Evolutionary conservation across 1,140 invertebrate genomes (phyloP).

Genomic region (Armadillidium nasatum): DNA sequence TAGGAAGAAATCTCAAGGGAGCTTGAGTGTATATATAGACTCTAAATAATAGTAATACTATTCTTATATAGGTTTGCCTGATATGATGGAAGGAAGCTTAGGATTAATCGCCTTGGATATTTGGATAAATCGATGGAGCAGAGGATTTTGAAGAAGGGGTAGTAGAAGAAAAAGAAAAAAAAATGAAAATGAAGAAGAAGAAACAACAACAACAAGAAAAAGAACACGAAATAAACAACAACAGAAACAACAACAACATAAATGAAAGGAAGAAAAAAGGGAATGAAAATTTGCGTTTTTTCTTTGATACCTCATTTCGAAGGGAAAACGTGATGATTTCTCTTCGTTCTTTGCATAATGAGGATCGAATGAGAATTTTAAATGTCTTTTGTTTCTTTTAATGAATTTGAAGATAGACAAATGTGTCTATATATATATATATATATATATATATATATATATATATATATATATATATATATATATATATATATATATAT

Average conservation of each 20-base stretch:
- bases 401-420: neutral
- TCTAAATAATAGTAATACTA: neutral
- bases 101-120: neutral
- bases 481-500: neutral
- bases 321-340: neutral
- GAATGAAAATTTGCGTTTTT: too few species aligned
- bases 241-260: too few species aligned
- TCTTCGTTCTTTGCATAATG: neutral
- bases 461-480: neutral
- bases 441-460: constrained; percentile 15
- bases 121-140: constrained; percentile 9
- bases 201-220: too few species aligned
- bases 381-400: neutral
- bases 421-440: neutral
- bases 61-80: neutral
- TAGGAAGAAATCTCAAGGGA: constrained; percentile 2
- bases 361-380: neutral
- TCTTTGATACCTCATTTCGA: too few species aligned
- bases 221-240: too few species aligned
- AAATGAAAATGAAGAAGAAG: too few species aligned
- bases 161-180: too few species aligned
- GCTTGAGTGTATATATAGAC: constrained; percentile 1
- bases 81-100: neutral
- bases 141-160: neutral
- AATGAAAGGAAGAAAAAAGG: too few species aligned